Evolutionary conservation across 2,797 vertebrate genomes (phyloP).

Genomic region (Notolepis coatsorum): DNA sequence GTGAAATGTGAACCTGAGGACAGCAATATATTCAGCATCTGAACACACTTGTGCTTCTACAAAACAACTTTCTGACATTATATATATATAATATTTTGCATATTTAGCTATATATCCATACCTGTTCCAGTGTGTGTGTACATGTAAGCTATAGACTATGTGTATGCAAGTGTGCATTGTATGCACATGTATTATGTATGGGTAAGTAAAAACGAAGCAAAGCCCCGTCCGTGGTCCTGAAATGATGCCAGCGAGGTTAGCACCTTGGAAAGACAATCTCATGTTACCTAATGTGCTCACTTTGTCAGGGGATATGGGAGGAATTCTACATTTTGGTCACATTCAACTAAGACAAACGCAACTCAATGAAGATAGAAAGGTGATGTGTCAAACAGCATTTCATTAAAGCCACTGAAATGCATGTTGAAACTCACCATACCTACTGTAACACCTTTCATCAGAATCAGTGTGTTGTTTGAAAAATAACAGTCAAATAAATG

Average conservation of each 20-base stretch:
- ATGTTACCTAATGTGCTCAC: not conserved
- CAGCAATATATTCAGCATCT: not conserved
- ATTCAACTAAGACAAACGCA: no score
- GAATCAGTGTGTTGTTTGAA: not conserved
- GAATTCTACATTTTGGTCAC: no score
- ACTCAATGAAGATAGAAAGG: not conserved
- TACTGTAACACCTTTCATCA: not conserved
- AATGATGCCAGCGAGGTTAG: not conserved
- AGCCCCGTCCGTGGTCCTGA: slow-evolving; percentile 63
- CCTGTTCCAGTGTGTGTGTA: not conserved
- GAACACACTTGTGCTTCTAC: not conserved
- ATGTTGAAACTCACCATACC: no score
- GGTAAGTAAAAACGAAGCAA: not conserved
- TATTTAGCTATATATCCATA: not conserved
- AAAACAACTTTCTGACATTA: not conserved
- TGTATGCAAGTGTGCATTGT: not conserved
- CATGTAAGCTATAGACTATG: not conserved
- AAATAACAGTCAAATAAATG: no score
- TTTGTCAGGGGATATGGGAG: not conserved
- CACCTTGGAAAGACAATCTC: not conserved
- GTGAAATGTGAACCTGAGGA: not conserved
- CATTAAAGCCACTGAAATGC: not conserved
- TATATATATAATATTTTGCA: not conserved
- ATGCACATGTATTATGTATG: not conserved
- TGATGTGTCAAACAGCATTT: not conserved